Evolutionary conservation across 1,140 invertebrate species (phyloP).

Genomic region (Eriocheir sinensis): DNA sequence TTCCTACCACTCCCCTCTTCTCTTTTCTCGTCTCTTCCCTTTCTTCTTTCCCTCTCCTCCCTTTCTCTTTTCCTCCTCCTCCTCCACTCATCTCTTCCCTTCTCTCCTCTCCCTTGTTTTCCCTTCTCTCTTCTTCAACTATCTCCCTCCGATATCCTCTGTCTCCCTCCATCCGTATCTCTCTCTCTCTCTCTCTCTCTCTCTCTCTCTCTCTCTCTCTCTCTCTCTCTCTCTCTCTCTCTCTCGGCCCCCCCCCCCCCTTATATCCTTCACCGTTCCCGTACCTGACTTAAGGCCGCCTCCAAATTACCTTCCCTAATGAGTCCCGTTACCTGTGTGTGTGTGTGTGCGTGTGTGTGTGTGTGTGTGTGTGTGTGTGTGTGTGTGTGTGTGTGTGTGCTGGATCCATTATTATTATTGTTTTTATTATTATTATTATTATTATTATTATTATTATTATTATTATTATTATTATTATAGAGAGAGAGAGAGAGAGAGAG

Average conservation of each 20-base stretch:
- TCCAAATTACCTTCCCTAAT: neutral
- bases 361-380: too few species aligned
- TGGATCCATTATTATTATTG: neutral
- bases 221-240: slow-evolving; percentile 46
- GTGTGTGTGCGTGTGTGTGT: slow-evolving; percentile 26
- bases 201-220: slow-evolving; percentile 17
- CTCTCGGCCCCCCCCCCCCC: neutral
- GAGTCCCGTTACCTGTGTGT: neutral
- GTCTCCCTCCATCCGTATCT: neutral
- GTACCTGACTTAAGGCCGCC: neutral
- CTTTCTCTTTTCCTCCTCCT: neutral
- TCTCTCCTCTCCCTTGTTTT: neutral
- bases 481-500: too few species aligned
- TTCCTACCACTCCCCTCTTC: neutral
- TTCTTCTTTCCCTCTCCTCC: neutral
- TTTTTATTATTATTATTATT: too few species aligned
- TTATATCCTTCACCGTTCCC: neutral
- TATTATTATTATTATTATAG: too few species aligned
- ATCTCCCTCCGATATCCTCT: too few species aligned
- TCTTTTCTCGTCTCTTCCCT: neutral
- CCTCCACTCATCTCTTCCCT: neutral
- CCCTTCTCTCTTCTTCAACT: too few species aligned
- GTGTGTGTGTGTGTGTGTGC: too few species aligned
- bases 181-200: slow-evolving; percentile 9
- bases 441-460: too few species aligned